phyloP scores from a whole-genome alignment of 2,113 vertebrate species.

The Varanus komodoensis region DNA sequence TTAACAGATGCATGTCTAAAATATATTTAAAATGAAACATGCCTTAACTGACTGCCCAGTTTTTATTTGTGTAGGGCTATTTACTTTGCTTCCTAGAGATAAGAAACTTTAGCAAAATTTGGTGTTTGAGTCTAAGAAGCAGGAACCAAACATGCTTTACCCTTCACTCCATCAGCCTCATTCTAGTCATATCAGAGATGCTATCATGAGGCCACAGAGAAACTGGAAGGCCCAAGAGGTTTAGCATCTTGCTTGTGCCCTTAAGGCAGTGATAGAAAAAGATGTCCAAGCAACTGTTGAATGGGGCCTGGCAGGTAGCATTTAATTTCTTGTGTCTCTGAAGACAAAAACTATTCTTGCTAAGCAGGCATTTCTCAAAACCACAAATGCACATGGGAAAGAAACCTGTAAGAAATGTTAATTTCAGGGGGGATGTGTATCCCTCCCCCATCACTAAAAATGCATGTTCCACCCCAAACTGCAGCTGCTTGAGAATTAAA shows the following conservation, averaged over 20 bases:
- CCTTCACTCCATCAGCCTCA: background rate
- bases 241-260: background rate
- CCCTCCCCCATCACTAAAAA: background rate
- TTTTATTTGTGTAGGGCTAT: background rate
- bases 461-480: slow-evolving; percentile 54
- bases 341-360: slow-evolving; percentile 19
- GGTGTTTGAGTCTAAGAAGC: background rate
- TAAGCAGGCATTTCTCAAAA: slow-evolving; percentile 56
- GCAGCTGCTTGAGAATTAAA: slow-evolving; percentile 68
- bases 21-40: background rate
- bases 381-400: slow-evolving; percentile 58
- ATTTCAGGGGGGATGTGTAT: slow-evolving; percentile 30
- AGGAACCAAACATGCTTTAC: background rate
- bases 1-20: slow-evolving; percentile 5
- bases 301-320: too few species aligned
- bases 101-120: background rate
- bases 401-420: background rate
- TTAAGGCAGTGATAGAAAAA: background rate
- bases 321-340: slow-evolving; percentile 1
- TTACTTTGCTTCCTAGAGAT: background rate
- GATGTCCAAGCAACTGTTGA: background rate
- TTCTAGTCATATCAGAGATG: background rate
- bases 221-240: background rate
- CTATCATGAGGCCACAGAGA: background rate
- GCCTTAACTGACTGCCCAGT: background rate